Percentiles rank a stretch among this genome's conserved stretches.
These are phyloP conservation scores for Anableps anableps DNA, from an alignment of 2,797 vertebrate species.

Conservation along the genomic window DNA sequence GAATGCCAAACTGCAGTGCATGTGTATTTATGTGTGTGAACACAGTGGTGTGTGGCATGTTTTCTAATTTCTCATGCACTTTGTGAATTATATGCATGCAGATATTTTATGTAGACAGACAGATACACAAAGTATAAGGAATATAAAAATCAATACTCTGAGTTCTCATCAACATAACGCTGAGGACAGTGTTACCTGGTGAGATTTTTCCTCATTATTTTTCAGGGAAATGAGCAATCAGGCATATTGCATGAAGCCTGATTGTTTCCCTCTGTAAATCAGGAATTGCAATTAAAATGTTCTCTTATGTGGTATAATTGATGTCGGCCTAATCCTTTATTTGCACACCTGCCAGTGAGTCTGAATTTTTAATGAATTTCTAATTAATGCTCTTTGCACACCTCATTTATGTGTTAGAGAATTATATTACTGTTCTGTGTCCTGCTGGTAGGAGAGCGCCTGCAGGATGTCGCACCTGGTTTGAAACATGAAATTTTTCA, in stretches of 20 bases:
- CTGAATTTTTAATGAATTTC: conserved; percentile 88
- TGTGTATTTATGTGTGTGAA: conserved; percentile 55
- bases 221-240: conserved; percentile 84
- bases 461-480: conserved; percentile 58
- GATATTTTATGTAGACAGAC: conserved; percentile 5
- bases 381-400: conserved; percentile 87
- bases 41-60: conserved; percentile 33
- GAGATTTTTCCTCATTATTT: conserved; percentile 84
- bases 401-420: conserved; percentile 83
- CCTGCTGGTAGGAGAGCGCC: conserved; percentile 64
- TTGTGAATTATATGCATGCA: conserved; percentile 6
- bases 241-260: conserved; percentile 79
- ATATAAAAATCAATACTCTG: conserved; percentile 1
- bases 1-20: conserved; percentile 66
- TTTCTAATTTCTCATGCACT: conserved; percentile 43
- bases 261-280: conserved; percentile 86
- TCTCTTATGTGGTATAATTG: conserved; percentile 88
- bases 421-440: conserved; percentile 77
- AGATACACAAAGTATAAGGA: not conserved
- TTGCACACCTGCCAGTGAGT: conserved; percentile 87
- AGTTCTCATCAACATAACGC: conserved; percentile 62
- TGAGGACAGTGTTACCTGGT: conserved; percentile 72
- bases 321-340: conserved; percentile 88
- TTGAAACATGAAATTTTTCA: conserved; percentile 51
- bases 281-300: conserved; percentile 86